Conservation (phyloP, 2,797 vertebrate genomes). For the Sternarchorhynchus goeldii region DNA sequence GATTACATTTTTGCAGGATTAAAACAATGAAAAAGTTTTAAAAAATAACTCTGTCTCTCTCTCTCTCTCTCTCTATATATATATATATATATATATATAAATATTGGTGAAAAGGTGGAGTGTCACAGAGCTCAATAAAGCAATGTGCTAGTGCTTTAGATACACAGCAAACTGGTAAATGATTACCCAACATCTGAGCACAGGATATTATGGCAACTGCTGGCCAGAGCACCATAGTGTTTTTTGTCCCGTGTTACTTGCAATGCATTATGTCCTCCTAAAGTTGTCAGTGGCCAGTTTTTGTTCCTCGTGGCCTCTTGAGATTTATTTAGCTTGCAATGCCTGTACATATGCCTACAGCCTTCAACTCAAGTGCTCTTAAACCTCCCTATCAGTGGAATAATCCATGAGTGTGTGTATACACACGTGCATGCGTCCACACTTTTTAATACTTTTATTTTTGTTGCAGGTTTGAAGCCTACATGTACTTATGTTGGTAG, state of each 20-base stretch:
- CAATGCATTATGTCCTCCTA: conserved; percentile 13
- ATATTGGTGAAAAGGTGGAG: neutral
- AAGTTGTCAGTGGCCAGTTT: conserved; percentile 2
- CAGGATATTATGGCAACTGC: conserved; percentile 59
- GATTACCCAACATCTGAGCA: conserved; percentile 62
- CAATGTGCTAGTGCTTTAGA: conserved; percentile 36
- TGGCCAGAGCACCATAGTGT: neutral
- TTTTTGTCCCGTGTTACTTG: neutral
- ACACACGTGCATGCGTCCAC: too few relatives aligned
- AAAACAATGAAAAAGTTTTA: neutral
- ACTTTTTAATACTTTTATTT: too few relatives aligned
- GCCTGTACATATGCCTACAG: neutral
- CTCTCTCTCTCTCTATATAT: too few relatives aligned
- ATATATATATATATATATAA: neutral
- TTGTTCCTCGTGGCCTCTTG: neutral
- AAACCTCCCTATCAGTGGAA: neutral
- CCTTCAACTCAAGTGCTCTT: neutral
- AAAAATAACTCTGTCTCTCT: neutral
- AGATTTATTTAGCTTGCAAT: neutral
- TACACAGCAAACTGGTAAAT: conserved; percentile 67
- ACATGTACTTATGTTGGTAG: too few relatives aligned
- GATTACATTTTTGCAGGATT: conserved; percentile 3
- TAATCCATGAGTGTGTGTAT: neutral
- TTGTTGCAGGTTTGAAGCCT: too few relatives aligned
- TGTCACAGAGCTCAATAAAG: conserved; percentile 25